These are phyloP conservation scores for Tauraco hartlaubi DNA, from an alignment of 2,797 vertebrate species.

Conservation along the genomic window DNA sequence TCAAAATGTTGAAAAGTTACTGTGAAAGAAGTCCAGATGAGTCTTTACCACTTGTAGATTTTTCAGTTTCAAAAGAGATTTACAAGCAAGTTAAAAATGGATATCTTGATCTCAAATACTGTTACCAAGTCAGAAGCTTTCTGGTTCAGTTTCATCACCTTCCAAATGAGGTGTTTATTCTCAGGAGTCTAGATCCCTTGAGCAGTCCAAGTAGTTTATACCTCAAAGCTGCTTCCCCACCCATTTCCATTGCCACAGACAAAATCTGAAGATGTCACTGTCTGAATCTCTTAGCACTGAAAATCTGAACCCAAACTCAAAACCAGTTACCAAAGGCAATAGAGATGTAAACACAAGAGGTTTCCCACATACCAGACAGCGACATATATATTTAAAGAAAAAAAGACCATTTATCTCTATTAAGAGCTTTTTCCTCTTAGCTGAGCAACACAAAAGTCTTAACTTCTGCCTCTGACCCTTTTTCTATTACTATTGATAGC, in stretches of 20 bases:
- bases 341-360: rapidly evolving
- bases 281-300: background rate
- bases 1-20: background rate
- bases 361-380: background rate
- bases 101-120: background rate
- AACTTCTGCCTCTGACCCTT: background rate
- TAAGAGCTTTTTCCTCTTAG: background rate
- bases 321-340: background rate
- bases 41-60: background rate
- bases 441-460: background rate
- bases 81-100: background rate
- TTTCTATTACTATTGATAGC: background rate
- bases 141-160: background rate
- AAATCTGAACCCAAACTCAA: background rate
- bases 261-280: background rate
- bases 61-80: background rate
- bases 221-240: rapidly evolving
- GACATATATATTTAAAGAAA: background rate
- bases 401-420: background rate
- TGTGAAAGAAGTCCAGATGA: background rate
- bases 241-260: background rate
- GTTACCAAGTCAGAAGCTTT: background rate
- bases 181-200: background rate
- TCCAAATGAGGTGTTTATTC: background rate
- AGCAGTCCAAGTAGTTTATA: background rate